These are phyloP conservation scores for Clarias pachynema DNA, from an alignment of 2,797 vertebrate species.

Conservation along the genomic window DNA sequence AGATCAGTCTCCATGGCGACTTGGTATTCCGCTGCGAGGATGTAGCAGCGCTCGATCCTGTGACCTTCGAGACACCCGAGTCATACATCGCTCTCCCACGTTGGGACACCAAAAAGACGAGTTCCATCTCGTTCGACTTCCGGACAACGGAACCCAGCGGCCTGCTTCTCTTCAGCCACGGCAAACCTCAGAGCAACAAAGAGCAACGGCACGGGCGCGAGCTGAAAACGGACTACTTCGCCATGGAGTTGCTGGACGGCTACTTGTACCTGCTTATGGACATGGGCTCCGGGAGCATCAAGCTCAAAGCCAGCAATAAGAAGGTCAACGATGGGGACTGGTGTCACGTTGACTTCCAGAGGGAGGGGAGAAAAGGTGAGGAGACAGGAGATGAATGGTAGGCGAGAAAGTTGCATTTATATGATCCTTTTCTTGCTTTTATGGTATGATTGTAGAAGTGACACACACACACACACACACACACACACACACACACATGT, in stretches of 20 bases:
- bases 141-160: slow-evolving; percentile 90
- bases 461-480: neutral
- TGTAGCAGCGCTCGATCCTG: slow-evolving; percentile 87
- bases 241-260: slow-evolving; percentile 92
- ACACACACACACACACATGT: neutral
- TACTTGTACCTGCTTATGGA: slow-evolving; percentile 90
- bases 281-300: slow-evolving; percentile 91
- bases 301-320: slow-evolving; percentile 88
- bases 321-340: slow-evolving; percentile 95
- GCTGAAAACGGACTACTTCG: slow-evolving; percentile 85
- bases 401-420: neutral
- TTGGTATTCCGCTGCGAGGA: slow-evolving; percentile 91
- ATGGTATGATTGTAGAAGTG: neutral
- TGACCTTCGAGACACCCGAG: slow-evolving; percentile 86
- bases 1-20: slow-evolving; percentile 89
- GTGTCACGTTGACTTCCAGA: slow-evolving; percentile 95
- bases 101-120: slow-evolving; percentile 89
- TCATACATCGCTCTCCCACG: slow-evolving; percentile 86
- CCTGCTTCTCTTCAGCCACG: slow-evolving; percentile 89
- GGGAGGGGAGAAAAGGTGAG: slow-evolving; percentile 90
- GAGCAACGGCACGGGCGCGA: slow-evolving; percentile 72
- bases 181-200: slow-evolving; percentile 76
- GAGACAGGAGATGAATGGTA: neutral
- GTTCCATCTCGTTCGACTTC: slow-evolving; percentile 93
- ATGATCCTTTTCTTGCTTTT: neutral